Base-by-base conservation (phyloP, 2,113 vertebrate genomes). In the Smithornis capensis region DNA sequence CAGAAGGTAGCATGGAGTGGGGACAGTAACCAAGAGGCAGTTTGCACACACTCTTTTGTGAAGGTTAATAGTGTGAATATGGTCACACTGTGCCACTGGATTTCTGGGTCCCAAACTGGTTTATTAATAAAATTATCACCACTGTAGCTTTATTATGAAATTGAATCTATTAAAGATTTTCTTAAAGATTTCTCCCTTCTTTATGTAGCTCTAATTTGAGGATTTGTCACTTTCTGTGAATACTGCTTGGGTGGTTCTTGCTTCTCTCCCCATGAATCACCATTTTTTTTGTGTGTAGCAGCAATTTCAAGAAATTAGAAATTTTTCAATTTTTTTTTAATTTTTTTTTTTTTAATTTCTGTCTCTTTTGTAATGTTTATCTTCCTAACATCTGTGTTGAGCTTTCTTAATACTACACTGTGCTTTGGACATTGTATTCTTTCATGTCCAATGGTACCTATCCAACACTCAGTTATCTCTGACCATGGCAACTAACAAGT, bases 31-130 rank as follows among this genome's bases (percentile, higher is more conserved):
- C 29, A 53, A 47, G 14, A 49, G 10, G 16, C 21, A 33, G 7
- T 28, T n/a, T 4, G 0, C 27, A 37, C 1, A 47, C 8, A 10
- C 4, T 15, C 2, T 40, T 31, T 5, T 1, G 12, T 75, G 27
- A 84, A 19, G 12, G 9, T 74, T 27, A 37, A 45, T 1, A 50
- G 13, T 23, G 6, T 45, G 33, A 64, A 38, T n/a, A 52, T 11
- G 9, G 24, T 56, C 35, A 65, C 38, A 9, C 3, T 89, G 9
- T 31, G 40, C 8, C 24, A 12, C 21, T 44, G n/a, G 27, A 35
- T 44, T 76, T 76, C n/a, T 57, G 31, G 42, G n/a, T 15, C 5
- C 9, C 49, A 60, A 35, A 91, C 1, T 0, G 17, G 8, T 38
- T 69, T 89, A 49, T 65, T 55, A 63, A 59, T 59, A 77, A 76